Conservation (phyloP, 2,113 vertebrate species). For the Odontophorus gujanensis region DNA sequence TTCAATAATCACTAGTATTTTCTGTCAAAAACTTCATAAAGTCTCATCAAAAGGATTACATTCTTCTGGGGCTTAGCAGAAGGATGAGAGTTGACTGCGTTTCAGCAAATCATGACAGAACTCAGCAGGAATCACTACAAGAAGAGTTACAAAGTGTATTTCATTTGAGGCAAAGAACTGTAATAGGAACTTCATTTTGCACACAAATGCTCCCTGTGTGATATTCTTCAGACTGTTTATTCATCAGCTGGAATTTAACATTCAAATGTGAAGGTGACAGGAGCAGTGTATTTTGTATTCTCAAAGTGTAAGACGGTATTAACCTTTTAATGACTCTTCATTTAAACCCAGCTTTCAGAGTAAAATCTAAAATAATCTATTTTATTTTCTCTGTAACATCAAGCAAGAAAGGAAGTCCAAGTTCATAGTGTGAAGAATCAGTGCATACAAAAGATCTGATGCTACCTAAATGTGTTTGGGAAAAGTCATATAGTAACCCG, state of each 20-base stretch:
- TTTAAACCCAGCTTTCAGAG: not conserved
- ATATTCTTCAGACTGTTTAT: conserved; percentile 73
- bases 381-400: not conserved
- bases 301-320: conserved; percentile 23
- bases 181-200: conserved; percentile 68
- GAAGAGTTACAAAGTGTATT: conserved; percentile 59
- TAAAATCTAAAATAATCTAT: conserved; percentile 1
- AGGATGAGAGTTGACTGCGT: conserved; percentile 40
- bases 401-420: not conserved
- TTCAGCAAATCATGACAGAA: conserved; percentile 55
- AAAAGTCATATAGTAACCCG: not conserved
- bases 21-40: conserved; percentile 42
- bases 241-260: conserved; percentile 61
- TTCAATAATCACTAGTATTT: conserved; percentile 10
- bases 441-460: not conserved
- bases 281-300: conserved; percentile 33
- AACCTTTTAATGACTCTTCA: conserved; percentile 44
- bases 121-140: conserved; percentile 60
- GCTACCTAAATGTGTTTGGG: not conserved
- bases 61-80: conserved; percentile 18
- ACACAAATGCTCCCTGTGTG: conserved; percentile 49
- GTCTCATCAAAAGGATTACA: conserved; percentile 8
- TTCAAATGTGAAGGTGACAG: conserved; percentile 55
- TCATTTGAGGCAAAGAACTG: conserved; percentile 70
- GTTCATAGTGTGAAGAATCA: not conserved